These are phyloP conservation scores for Standfussiana lucernea DNA, from an alignment of 2,888 invertebrate genomes.

Conservation along the genomic window DNA sequence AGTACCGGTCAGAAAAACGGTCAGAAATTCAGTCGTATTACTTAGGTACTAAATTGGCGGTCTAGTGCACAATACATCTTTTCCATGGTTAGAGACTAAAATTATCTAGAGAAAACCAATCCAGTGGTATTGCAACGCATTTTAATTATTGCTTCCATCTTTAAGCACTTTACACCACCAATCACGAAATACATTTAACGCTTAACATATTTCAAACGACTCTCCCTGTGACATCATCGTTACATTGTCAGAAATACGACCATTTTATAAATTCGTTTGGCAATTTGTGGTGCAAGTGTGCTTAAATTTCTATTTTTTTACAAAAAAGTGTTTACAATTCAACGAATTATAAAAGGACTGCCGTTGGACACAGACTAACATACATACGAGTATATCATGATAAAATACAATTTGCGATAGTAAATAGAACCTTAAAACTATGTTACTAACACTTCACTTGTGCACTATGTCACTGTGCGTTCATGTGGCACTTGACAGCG, in stretches of 20 bases:
- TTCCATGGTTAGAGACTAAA: neutral
- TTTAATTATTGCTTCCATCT: neutral
- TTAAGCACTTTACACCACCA: neutral
- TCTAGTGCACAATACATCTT: neutral
- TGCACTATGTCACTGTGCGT: too few species aligned
- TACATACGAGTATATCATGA: too few species aligned
- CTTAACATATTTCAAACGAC: neutral
- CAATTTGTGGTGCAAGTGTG: neutral
- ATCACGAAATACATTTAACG: neutral
- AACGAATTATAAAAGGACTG: neutral
- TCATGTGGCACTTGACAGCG: too few species aligned
- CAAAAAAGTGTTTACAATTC: neutral
- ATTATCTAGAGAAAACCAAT: neutral
- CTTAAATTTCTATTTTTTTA: neutral
- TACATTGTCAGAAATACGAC: too few species aligned
- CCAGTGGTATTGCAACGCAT: neutral
- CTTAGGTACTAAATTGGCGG: neutral
- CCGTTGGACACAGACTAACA: too few species aligned
- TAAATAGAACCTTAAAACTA: too few species aligned
- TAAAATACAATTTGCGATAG: too few species aligned
- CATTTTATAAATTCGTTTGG: neutral
- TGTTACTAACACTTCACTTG: too few species aligned
- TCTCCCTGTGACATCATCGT: neutral
- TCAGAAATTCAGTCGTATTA: too few species aligned
- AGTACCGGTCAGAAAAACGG: neutral